Evolutionary conservation across 2,113 vertebrate genomes (phyloP), one percentile per base, ranked within the genome.

Genomic region (Macrotis lagotis): DNA sequence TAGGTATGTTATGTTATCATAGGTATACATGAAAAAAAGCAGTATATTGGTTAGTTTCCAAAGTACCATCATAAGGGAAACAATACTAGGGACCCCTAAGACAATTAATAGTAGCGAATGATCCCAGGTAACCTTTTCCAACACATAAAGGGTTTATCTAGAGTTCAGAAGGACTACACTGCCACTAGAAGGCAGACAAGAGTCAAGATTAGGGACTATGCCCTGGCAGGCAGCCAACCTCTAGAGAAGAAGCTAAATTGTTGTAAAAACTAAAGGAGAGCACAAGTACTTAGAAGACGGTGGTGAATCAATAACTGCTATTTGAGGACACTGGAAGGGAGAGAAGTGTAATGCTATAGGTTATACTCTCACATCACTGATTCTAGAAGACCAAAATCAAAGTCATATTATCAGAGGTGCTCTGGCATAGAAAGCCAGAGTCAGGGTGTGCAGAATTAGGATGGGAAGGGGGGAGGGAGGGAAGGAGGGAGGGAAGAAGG

Each of bases 1-100:
- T 92, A 91, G 16, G 47, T 91, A n/a, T 92, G 88, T 66, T 95
- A 1, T 25, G 44, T 83, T 22, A 3, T 2, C 0, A 10, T 48
- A 91, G 49, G 48, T 44, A 47, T 22, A 95, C 50, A 37, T 59
- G 83, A 48, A 96, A 95, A 90, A 10, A 1, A 88, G n/a, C n/a
- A 66, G 90, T 26, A 25, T 93, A 90, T 55, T 51, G 55, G 1
- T 28, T 59, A 12, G 2, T 59, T 31, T 59, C 28, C 55, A 59
- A 59, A 59, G 55, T 31, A 31, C 55, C 53, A 55, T 8, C 26
- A 26, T 28, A 10, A 55, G 53, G 53, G 26, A 55, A 55, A 55
- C 26, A 55, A 55, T 55, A 8, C 8, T 55, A 26, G 55, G 55
- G 28, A 59, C 28, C 26, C 55, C 26, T 59, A 12, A 1, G 25